Evolutionary conservation across 1,140 invertebrate genomes (phyloP).

Genomic region (Schlechtendalia chinensis): DNA sequence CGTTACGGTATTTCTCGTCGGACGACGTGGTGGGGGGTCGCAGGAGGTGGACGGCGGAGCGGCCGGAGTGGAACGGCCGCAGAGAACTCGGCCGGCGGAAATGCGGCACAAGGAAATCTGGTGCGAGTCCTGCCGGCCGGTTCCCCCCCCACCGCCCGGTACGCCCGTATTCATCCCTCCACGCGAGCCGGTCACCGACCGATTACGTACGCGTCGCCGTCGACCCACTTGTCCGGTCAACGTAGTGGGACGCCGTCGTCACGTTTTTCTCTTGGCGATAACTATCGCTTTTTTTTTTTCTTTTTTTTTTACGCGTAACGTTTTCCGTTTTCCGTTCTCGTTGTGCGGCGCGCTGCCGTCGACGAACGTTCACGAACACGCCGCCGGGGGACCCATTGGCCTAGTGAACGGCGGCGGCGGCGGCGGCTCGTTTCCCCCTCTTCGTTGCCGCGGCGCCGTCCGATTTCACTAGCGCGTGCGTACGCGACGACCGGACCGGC

Average conservation of each 20-base stretch:
- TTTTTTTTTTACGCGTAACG: constrained; percentile 19
- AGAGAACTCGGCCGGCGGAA: too few relatives aligned
- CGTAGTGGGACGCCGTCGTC: too few relatives aligned
- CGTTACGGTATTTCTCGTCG: constrained; percentile 16
- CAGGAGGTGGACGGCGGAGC: too few relatives aligned
- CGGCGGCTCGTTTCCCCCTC: constrained; percentile 4
- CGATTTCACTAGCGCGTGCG: constrained; percentile 4
- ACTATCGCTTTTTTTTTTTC: background rate
- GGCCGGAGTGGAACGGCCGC: background rate
- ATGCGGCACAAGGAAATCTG: constrained; percentile 33
- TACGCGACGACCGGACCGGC: background rate
- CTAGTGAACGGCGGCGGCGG: constrained; percentile 38
- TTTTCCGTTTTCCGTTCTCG: too few relatives aligned
- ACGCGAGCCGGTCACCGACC: constrained; percentile 26
- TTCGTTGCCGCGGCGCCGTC: background rate
- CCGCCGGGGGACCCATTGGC: constrained; percentile 49
- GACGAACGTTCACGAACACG: too few relatives aligned
- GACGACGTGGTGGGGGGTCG: background rate
- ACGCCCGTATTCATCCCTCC: background rate
- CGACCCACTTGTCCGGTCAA: background rate
- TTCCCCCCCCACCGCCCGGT: background rate
- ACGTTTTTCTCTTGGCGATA: too few relatives aligned
- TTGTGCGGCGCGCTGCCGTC: too few relatives aligned
- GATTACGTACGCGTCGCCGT: constrained; percentile 29
- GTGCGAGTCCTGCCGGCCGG: background rate